phyloP scores from a whole-genome alignment of 2,888 invertebrate species.

The Taenaris catops region DNA sequence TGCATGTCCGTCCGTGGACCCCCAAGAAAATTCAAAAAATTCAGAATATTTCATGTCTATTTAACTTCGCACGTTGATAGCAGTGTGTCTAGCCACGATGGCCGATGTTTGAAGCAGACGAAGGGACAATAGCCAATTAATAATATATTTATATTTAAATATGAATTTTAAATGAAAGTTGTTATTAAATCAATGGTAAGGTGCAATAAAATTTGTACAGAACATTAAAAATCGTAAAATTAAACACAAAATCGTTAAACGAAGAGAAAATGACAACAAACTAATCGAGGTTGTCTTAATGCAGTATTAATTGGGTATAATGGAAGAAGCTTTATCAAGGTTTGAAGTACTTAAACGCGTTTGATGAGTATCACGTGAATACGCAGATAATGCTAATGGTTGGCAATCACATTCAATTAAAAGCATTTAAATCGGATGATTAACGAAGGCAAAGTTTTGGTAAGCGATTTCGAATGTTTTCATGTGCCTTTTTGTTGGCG shows the following conservation, averaged over 20 bases:
- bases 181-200: too few relatives aligned
- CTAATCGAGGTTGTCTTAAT: conserved; percentile 8
- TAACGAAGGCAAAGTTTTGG: conserved; percentile 10
- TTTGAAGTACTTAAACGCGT: conserved; percentile 4
- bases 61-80: too few relatives aligned
- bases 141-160: too few relatives aligned
- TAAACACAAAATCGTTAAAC: too few relatives aligned
- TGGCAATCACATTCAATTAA: conserved; percentile 16
- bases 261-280: conserved; percentile 7
- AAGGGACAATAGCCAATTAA: too few relatives aligned
- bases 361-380: conserved; percentile 11
- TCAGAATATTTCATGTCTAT: too few relatives aligned
- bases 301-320: conserved; percentile 13
- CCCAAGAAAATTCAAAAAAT: conserved; percentile 1
- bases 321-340: conserved; percentile 11
- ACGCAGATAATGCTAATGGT: conserved; percentile 10
- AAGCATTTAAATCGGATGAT: conserved; percentile 12
- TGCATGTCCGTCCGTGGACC: conserved; percentile 15
- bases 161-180: too few relatives aligned
- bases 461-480: conserved; percentile 10
- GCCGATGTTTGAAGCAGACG: too few relatives aligned
- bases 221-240: too few relatives aligned
- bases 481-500: background rate
- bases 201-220: too few relatives aligned
- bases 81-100: too few relatives aligned